Percentiles rank a stretch among this genome's conserved stretches.
Conservation (phyloP, 2,797 vertebrate species). For the Acrocephalus scirpaceus region DNA sequence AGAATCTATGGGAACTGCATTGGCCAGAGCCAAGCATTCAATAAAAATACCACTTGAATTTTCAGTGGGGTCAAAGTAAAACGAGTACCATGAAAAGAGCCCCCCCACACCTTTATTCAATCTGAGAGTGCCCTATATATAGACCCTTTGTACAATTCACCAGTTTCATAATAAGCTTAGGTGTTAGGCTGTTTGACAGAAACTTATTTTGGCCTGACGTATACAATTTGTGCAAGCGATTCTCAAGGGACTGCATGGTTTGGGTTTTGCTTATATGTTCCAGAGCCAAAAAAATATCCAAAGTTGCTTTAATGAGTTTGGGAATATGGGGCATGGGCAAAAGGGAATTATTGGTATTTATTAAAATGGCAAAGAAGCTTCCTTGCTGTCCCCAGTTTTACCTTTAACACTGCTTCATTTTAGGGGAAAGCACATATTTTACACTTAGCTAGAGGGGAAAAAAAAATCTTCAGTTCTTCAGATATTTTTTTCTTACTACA, state of each 20-base stretch:
- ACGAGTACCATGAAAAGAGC: not conserved
- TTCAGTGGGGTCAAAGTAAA: conserved; percentile 23
- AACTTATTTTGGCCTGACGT: conserved; percentile 74
- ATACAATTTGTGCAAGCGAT: conserved; percentile 56
- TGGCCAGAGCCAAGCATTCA: not conserved
- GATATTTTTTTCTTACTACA: not conserved
- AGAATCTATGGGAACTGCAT: not conserved
- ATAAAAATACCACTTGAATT: not conserved
- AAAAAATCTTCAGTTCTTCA: not conserved
- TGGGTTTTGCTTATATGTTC: conserved; percentile 65
- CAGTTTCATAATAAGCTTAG: conserved; percentile 72
- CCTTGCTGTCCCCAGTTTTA: conserved; percentile 59
- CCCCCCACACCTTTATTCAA: not conserved
- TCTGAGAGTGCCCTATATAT: not conserved
- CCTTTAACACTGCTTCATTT: conserved; percentile 24
- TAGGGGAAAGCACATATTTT: conserved; percentile 1
- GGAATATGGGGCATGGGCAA: conserved; percentile 59
- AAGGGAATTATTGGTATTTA: conserved; percentile 75
- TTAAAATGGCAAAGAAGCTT: conserved; percentile 75
- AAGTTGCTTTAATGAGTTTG: conserved; percentile 76
- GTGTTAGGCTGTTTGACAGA: conserved; percentile 78
- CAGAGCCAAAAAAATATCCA: conserved; percentile 54
- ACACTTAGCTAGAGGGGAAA: not conserved
- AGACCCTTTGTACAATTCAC: conserved; percentile 43
- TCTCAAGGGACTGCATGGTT: conserved; percentile 61